Conservation (phyloP, 2,113 vertebrate species). For the Monarcha castaneiventris region DNA sequence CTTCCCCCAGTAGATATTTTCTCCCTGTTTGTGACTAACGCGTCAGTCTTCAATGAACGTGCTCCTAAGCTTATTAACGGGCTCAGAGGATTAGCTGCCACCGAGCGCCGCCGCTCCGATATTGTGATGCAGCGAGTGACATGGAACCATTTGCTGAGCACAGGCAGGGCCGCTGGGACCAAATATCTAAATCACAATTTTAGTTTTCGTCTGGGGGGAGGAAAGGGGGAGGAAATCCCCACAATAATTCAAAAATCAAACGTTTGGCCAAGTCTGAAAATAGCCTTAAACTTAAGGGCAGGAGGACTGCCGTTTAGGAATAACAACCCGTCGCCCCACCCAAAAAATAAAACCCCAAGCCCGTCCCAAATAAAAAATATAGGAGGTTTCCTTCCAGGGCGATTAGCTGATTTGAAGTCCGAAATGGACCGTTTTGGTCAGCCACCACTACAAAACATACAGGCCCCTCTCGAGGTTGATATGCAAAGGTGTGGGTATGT, state of each 20-base stretch:
- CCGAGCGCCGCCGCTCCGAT: slow-evolving; percentile 79
- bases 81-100: slow-evolving; percentile 88
- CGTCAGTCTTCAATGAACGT: slow-evolving; percentile 86
- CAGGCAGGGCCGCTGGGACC: slow-evolving; percentile 77
- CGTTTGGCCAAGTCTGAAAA: slow-evolving; percentile 61
- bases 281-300: slow-evolving; percentile 20
- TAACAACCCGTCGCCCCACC: background rate
- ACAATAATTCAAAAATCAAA: slow-evolving; percentile 69
- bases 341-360: background rate
- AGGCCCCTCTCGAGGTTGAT: background rate
- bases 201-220: slow-evolving; percentile 60
- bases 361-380: background rate
- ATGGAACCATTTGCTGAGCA: slow-evolving; percentile 78
- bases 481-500: background rate
- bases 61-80: slow-evolving; percentile 86
- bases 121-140: slow-evolving; percentile 85
- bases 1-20: slow-evolving; percentile 89
- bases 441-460: background rate
- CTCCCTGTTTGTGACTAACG: slow-evolving; percentile 87
- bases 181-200: slow-evolving; percentile 79
- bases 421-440: background rate
- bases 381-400: background rate
- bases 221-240: background rate
- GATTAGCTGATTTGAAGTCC: background rate
- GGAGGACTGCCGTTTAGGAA: background rate